Conservation (phyloP, 2,113 vertebrate genomes). For the Poeciliopsis prolifica region DNA sequence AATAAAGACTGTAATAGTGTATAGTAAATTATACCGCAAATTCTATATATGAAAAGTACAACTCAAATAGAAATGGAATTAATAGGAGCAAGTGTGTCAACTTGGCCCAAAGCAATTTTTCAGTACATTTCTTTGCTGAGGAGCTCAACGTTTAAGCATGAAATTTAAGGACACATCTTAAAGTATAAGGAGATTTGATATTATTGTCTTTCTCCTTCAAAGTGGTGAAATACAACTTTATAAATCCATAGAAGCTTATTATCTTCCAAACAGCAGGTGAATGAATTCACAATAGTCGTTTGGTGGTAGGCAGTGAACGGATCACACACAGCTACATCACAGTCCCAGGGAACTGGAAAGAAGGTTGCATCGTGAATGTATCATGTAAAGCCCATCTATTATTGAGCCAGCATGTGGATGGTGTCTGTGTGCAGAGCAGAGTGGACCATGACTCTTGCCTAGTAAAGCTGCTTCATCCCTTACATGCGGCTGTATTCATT, state of each 20-base stretch:
- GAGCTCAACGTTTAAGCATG: background rate
- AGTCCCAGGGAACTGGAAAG: background rate
- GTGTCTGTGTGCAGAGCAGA: slow-evolving; percentile 36
- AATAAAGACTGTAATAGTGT: too few species aligned
- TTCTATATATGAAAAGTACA: too few species aligned
- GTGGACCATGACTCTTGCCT: slow-evolving; percentile 35
- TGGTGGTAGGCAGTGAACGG: background rate
- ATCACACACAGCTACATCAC: slow-evolving; percentile 5
- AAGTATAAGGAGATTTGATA: background rate
- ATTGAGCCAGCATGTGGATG: slow-evolving; percentile 43
- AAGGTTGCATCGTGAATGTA: slow-evolving; percentile 24
- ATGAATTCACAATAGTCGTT: background rate
- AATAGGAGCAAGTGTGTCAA: too few species aligned
- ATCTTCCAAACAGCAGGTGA: background rate
- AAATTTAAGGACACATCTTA: background rate
- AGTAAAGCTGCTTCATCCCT: slow-evolving; percentile 36
- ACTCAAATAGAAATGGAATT: too few species aligned
- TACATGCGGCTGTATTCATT: slow-evolving; percentile 45
- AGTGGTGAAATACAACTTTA: background rate
- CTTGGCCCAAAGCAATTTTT: too few species aligned
- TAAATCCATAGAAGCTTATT: background rate
- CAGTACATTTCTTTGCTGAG: too few species aligned
- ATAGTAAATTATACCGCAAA: too few species aligned
- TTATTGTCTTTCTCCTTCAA: background rate
- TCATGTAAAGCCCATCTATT: slow-evolving; percentile 49